Percentiles rank a stretch among this genome's conserved stretches.
Evolutionary conservation across 2,888 invertebrate species (phyloP).

Genomic region (Teleogryllus oceanicus): DNA sequence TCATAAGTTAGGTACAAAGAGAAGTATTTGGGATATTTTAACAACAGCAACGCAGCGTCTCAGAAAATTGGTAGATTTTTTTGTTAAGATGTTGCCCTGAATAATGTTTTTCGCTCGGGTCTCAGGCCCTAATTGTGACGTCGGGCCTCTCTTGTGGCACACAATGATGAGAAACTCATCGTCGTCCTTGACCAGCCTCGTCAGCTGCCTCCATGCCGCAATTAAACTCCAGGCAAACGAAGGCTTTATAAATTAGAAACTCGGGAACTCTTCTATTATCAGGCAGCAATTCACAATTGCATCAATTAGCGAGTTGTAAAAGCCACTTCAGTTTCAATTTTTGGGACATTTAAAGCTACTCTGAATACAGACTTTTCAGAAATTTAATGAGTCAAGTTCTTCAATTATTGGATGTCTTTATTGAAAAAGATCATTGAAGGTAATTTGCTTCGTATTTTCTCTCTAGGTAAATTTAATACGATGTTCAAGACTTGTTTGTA

Average conservation of each 20-base stretch:
- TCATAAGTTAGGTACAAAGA: no score
- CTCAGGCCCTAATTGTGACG: no score
- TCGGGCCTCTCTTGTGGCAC: no score
- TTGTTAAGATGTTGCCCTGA: no score
- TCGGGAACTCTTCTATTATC: neutral
- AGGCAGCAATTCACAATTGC: neutral
- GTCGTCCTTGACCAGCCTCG: no score
- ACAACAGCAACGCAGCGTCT: no score
- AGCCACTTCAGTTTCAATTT: slow-evolving; percentile 18
- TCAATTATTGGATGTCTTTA: neutral
- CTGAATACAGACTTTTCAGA: neutral
- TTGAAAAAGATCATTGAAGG: neutral
- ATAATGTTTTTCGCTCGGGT: no score
- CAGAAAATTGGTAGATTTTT: no score
- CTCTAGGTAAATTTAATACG: no score
- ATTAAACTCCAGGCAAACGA: neutral
- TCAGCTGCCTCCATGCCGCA: neutral
- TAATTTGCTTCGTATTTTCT: neutral
- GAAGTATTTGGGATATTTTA: no score
- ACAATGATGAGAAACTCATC: no score
- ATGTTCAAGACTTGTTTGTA: no score
- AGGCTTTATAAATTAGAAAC: neutral
- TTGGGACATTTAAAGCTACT: neutral
- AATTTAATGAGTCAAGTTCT: slow-evolving; percentile 8
- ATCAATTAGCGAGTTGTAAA: slow-evolving; percentile 7